phyloP scores from a whole-genome alignment of 35 echinoderm and acorn worm species.

The Stichopus chloronotus region DNA sequence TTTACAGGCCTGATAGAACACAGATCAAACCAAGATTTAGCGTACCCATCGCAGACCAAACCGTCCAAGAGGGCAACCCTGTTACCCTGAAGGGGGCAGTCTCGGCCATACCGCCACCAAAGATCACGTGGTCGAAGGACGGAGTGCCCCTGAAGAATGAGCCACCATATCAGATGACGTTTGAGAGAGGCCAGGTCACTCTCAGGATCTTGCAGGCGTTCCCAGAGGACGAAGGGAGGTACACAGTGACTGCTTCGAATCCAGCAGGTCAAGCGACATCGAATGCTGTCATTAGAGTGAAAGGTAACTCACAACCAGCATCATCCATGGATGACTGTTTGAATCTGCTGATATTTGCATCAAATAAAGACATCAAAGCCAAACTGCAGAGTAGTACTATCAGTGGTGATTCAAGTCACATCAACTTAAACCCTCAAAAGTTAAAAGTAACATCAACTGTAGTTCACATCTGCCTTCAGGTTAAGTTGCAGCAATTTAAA shows the following conservation, averaged over 20 bases:
- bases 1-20: conserved; percentile 32
- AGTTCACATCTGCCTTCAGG: no score
- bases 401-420: no score
- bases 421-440: no score
- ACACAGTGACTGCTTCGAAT: conserved; percentile 63
- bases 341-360: no score
- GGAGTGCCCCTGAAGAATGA: conserved; percentile 42
- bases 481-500: no score
- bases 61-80: background rate
- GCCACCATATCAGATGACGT: conserved; percentile 64
- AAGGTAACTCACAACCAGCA: conserved; percentile 55
- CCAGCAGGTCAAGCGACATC: conserved; percentile 49
- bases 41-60: conserved; percentile 27
- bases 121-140: conserved; percentile 52
- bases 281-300: conserved; percentile 52
- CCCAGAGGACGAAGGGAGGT: conserved; percentile 65
- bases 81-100: conserved; percentile 32
- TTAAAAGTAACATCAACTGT: no score
- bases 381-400: no score
- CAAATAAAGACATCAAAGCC: no score
- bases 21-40: conserved; percentile 43
- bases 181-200: conserved; percentile 40
- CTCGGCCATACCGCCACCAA: conserved; percentile 30
- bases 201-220: conserved; percentile 63
- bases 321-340: background rate